Evolutionary conservation across 2,888 invertebrate genomes (phyloP).

Genomic region (Isoperla grammatica): DNA sequence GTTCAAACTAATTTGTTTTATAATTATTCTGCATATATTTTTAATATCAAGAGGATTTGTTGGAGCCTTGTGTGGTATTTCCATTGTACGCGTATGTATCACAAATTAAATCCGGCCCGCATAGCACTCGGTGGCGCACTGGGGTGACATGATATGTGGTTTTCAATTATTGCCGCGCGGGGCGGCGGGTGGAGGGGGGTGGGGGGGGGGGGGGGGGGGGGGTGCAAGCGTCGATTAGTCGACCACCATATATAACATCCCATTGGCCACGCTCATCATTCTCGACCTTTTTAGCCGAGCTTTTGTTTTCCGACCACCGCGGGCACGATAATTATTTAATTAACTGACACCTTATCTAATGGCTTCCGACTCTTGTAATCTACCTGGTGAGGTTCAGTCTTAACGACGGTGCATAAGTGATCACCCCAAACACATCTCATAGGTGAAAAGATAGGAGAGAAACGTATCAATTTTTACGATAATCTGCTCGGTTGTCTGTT

Average conservation of each 20-base stretch:
- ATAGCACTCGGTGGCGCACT: background rate
- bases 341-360: slow-evolving; percentile 19
- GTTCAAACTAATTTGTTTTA: slow-evolving; percentile 14
- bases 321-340: slow-evolving; percentile 12
- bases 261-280: slow-evolving; percentile 20
- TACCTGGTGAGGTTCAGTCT: slow-evolving; percentile 1
- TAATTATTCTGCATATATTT: slow-evolving; percentile 16
- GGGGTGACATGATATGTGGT: slow-evolving; percentile 26
- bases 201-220: slow-evolving; percentile 6
- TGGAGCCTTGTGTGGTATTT: background rate
- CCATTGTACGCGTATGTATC: slow-evolving; percentile 16
- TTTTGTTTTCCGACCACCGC: slow-evolving; percentile 9
- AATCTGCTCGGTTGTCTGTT: slow-evolving; percentile 13
- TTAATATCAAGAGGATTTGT: slow-evolving; percentile 15
- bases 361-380: slow-evolving; percentile 11
- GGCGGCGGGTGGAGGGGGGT: slow-evolving; percentile 5
- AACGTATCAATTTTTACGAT: slow-evolving; percentile 4
- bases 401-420: slow-evolving; percentile 14
- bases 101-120: slow-evolving; percentile 26
- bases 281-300: slow-evolving; percentile 8
- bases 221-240: background rate
- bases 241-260: slow-evolving; percentile 14
- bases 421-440: slow-evolving; percentile 7
- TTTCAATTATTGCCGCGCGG: slow-evolving; percentile 20
- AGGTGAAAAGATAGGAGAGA: slow-evolving; percentile 4